Evolutionary conservation across 2,797 vertebrate genomes (phyloP).

Genomic region (Harpagifer antarcticus): DNA sequence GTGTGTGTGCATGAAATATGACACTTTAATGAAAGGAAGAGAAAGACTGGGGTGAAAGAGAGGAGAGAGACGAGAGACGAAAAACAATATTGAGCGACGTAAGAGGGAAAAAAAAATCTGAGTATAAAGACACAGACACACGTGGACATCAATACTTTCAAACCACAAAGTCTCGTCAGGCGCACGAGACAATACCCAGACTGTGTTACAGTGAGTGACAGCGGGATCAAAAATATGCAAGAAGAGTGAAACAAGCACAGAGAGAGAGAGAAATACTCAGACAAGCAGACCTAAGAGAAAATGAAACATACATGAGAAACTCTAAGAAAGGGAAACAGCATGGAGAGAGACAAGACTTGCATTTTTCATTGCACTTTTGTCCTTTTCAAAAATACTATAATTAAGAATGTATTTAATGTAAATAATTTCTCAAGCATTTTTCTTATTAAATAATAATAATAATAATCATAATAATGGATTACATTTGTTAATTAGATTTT

Average conservation of each 20-base stretch:
- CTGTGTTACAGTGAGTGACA: slow-evolving; percentile 46
- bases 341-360: not conserved
- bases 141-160: slow-evolving; percentile 53
- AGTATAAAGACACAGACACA: slow-evolving; percentile 33
- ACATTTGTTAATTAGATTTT: too few species aligned
- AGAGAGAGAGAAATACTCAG: not conserved
- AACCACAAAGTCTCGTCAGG: slow-evolving; percentile 59
- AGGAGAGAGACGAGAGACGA: slow-evolving; percentile 33
- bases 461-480: too few species aligned
- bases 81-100: slow-evolving; percentile 56
- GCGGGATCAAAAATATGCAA: not conserved
- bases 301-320: not conserved
- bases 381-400: not conserved
- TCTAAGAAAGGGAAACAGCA: rapidly evolving
- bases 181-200: slow-evolving; percentile 31
- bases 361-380: not conserved
- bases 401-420: not conserved
- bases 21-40: slow-evolving; percentile 81
- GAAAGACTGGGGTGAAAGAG: slow-evolving; percentile 55
- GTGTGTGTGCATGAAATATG: slow-evolving; percentile 66
- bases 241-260: not conserved
- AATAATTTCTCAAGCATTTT: not conserved
- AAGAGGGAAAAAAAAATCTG: slow-evolving; percentile 2
- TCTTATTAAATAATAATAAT: too few species aligned
- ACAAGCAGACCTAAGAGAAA: not conserved